Evolutionary conservation across 2,113 vertebrate species (phyloP).

Genomic region (Eidolon helvum): DNA sequence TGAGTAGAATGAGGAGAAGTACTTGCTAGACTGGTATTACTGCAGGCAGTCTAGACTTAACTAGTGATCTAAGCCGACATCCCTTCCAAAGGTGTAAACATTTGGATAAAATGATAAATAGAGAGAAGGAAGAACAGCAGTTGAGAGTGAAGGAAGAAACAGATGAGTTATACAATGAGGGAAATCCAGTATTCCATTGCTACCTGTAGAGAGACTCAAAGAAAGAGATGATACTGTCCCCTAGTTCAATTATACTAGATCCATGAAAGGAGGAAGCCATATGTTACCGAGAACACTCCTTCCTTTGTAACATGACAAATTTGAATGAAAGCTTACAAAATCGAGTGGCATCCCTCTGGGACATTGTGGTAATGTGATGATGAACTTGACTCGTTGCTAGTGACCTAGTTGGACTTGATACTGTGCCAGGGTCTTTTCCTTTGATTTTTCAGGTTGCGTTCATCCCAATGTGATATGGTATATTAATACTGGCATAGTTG

Average conservation of each 20-base stretch:
- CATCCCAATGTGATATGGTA: neutral
- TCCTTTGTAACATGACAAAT: neutral
- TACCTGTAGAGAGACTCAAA: neutral
- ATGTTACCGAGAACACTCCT: neutral
- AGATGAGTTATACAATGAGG: neutral
- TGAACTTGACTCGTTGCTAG: neutral
- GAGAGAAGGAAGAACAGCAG: neutral
- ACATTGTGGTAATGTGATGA: neutral
- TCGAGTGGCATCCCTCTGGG: neutral
- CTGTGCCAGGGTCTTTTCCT: neutral
- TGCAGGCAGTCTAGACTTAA: too few species aligned
- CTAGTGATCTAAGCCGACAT: neutral
- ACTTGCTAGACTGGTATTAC: too few species aligned
- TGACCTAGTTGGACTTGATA: neutral
- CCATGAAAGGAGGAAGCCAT: neutral
- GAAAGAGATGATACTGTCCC: neutral
- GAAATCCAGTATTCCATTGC: neutral
- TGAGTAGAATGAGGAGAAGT: too few species aligned
- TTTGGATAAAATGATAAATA: neutral
- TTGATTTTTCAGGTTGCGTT: neutral
- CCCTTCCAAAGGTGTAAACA: neutral
- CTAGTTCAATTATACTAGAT: neutral
- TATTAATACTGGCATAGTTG: neutral
- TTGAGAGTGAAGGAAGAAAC: neutral
- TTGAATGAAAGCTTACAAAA: neutral